Percentiles rank a stretch among this genome's conserved stretches.
phyloP scores from a whole-genome alignment of 2,113 vertebrate species.

The Bothrops jararaca region DNA sequence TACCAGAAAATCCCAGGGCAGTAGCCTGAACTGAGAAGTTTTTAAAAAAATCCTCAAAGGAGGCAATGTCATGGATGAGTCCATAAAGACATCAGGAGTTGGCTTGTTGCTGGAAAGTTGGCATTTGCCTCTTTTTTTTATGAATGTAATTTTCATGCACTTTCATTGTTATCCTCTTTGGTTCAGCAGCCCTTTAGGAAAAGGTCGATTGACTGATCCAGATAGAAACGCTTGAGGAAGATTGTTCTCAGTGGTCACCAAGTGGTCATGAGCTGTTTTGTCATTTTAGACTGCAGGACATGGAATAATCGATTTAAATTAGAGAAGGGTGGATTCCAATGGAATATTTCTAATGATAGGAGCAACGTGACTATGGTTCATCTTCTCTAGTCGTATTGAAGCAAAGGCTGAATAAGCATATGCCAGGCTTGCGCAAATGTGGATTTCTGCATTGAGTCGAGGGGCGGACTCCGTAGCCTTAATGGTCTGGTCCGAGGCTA shows the following conservation, averaged over 20 bases:
- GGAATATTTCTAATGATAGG: not conserved
- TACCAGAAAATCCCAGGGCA: not conserved
- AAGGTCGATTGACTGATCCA: not conserved
- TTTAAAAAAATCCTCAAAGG: not conserved
- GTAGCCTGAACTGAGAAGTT: not conserved
- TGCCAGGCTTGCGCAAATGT: not conserved
- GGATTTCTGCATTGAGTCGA: not conserved
- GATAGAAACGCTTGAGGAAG: not conserved
- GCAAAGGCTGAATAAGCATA: not conserved
- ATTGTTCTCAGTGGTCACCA: not conserved
- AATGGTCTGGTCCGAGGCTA: not conserved
- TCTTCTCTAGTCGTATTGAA: not conserved
- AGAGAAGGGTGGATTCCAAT: not conserved
- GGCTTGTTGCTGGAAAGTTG: not conserved
- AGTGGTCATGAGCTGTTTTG: not conserved
- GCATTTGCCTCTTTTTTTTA: not conserved
- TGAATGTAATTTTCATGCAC: not conserved
- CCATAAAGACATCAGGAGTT: not conserved
- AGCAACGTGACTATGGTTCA: not conserved
- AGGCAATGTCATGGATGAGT: not conserved
- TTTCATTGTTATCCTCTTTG: not conserved
- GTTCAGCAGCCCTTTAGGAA: not conserved
- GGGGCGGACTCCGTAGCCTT: not conserved
- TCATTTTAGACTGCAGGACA: not conserved
- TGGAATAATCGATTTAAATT: not conserved